phyloP scores from a whole-genome alignment of 2,113 vertebrate genomes.

The Neotoma lepida region DNA sequence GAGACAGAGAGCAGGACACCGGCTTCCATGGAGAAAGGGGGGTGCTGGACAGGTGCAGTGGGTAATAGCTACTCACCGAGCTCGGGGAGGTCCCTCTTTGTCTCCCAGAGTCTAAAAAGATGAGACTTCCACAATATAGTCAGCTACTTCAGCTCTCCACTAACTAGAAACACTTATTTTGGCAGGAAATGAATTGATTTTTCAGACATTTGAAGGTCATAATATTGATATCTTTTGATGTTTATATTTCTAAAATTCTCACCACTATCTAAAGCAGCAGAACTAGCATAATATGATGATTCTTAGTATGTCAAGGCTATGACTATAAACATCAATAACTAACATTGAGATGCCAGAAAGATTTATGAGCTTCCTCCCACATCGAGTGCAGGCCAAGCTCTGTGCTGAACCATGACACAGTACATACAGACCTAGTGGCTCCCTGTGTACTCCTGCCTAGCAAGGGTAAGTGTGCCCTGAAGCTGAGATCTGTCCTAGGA shows the following conservation, averaged over 20 bases:
- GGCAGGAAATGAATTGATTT: conserved; percentile 9
- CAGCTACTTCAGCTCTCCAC: background rate
- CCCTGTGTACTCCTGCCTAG: background rate
- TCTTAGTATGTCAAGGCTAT: background rate
- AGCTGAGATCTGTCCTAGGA: background rate
- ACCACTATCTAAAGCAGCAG: background rate
- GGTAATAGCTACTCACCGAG: background rate
- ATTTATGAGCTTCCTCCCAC: background rate
- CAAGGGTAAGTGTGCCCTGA: background rate
- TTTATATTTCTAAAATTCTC: conserved; percentile 11
- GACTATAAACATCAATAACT: background rate
- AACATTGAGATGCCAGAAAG: background rate
- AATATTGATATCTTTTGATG: background rate
- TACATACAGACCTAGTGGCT: background rate
- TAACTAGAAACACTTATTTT: background rate
- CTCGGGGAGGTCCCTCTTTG: background rate
- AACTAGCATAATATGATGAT: background rate
- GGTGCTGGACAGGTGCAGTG: background rate
- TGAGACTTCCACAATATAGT: background rate
- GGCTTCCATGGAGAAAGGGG: background rate
- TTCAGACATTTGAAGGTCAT: background rate
- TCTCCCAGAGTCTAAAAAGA: background rate
- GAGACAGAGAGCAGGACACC: too few relatives aligned
- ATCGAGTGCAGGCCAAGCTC: background rate
- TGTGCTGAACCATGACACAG: background rate